Evolutionary conservation across 2,797 vertebrate species (phyloP).

Genomic region (Paguma larvata): DNA sequence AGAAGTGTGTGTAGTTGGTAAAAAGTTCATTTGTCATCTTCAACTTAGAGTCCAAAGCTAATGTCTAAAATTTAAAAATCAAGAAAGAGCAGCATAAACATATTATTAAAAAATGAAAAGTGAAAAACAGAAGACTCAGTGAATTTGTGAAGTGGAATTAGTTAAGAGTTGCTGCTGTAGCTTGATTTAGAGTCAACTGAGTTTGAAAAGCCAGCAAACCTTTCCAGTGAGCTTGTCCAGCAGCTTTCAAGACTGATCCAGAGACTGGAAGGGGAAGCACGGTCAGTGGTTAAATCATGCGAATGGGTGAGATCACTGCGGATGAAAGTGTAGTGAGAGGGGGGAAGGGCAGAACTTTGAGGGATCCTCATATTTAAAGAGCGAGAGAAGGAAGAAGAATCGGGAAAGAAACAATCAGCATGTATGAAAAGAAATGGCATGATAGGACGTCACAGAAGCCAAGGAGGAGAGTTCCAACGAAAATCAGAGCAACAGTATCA

Average conservation of each 20-base stretch:
- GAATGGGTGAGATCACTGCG: neutral
- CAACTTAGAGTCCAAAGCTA: neutral
- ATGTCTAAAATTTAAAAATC: neutral
- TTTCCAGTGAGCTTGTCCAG: constrained; percentile 13
- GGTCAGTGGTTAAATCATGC: neutral
- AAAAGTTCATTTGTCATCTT: constrained; percentile 1
- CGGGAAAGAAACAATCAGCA: neutral
- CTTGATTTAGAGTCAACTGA: constrained; percentile 11
- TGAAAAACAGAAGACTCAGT: neutral
- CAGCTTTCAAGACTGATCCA: neutral
- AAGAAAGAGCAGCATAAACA: neutral
- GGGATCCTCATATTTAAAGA: neutral
- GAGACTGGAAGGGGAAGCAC: neutral
- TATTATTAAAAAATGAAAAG: constrained; percentile 7
- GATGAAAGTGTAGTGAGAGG: neutral
- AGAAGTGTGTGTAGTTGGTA: neutral
- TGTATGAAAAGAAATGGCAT: neutral
- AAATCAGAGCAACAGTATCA: neutral
- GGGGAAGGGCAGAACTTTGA: neutral
- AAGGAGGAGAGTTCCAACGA: neutral
- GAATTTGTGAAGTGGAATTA: constrained; percentile 4
- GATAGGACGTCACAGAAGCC: neutral
- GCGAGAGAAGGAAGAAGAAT: neutral
- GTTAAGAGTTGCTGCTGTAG: neutral
- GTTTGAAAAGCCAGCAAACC: constrained; percentile 10